These are phyloP conservation scores for Incurvaria masculella DNA, from an alignment of 2,888 invertebrate genomes.

Conservation along the genomic window DNA sequence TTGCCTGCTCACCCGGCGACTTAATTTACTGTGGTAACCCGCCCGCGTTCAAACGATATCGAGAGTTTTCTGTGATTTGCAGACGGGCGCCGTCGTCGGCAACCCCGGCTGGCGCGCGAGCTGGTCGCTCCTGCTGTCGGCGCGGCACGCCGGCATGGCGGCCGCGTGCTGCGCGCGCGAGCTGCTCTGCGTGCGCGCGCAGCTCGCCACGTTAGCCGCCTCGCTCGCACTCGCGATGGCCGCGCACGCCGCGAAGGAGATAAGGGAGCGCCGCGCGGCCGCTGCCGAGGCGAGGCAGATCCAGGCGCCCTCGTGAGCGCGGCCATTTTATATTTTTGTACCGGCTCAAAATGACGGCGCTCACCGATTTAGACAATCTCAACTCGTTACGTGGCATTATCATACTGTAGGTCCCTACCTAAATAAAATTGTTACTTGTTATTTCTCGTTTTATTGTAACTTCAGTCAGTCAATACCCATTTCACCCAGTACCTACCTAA, in stretches of 20 bases:
- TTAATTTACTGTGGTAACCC: too few relatives aligned
- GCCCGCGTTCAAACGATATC: not conserved
- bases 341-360: not conserved
- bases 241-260: conserved; percentile 9
- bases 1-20: too few relatives aligned
- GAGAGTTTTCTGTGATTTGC: not conserved
- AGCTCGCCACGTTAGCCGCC: conserved; percentile 38
- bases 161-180: conserved; percentile 63
- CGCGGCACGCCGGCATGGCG: conserved; percentile 54
- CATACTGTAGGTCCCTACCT: not conserved
- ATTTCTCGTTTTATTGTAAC: not conserved
- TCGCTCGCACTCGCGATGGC: conserved; percentile 38
- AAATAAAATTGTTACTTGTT: not conserved
- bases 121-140: conserved; percentile 49
- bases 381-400: not conserved
- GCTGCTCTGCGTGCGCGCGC: conserved; percentile 54
- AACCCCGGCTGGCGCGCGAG: conserved; percentile 55
- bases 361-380: too few relatives aligned
- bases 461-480: too few relatives aligned
- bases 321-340: not conserved
- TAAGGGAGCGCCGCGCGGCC: conserved; percentile 22
- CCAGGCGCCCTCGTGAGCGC: conserved; percentile 22
- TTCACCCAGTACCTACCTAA: too few relatives aligned
- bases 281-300: conserved; percentile 31
- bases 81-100: conserved; percentile 34